Evolutionary conservation across 2,797 vertebrate species (phyloP).

Genomic region (Characodon lateralis): DNA sequence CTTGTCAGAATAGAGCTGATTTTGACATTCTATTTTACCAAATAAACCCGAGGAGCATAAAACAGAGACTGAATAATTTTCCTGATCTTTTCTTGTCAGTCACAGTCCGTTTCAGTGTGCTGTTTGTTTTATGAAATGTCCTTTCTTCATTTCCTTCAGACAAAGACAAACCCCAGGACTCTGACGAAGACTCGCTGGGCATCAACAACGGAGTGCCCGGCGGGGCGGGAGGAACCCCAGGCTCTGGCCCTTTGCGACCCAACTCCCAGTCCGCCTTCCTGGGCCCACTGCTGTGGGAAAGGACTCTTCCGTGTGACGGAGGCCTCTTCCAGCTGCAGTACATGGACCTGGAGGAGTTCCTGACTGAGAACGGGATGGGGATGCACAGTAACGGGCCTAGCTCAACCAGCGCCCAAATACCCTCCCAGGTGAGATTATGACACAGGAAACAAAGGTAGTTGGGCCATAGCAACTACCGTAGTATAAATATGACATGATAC

Average conservation of each 20-base stretch:
- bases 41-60: conserved; percentile 1
- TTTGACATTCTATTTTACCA: conserved; percentile 8
- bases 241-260: conserved; percentile 64
- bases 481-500: background rate
- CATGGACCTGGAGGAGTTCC: conserved; percentile 93
- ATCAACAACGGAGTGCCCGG: conserved; percentile 57
- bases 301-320: conserved; percentile 88
- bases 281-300: conserved; percentile 90
- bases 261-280: conserved; percentile 83
- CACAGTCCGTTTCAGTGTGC: background rate
- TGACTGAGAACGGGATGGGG: conserved; percentile 85
- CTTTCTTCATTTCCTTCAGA: conserved; percentile 51
- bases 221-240: conserved; percentile 47
- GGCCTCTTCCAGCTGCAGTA: conserved; percentile 90
- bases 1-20: background rate
- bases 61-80: background rate
- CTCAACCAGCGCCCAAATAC: conserved; percentile 80
- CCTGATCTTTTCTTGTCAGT: background rate
- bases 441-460: background rate
- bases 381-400: conserved; percentile 80
- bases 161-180: conserved; percentile 82
- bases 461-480: background rate
- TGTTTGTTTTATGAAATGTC: background rate
- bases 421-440: conserved; percentile 68
- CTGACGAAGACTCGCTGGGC: conserved; percentile 74